These are phyloP conservation scores for Laspeyria flexula DNA, from an alignment of 2,888 invertebrate genomes.

Conservation along the genomic window DNA sequence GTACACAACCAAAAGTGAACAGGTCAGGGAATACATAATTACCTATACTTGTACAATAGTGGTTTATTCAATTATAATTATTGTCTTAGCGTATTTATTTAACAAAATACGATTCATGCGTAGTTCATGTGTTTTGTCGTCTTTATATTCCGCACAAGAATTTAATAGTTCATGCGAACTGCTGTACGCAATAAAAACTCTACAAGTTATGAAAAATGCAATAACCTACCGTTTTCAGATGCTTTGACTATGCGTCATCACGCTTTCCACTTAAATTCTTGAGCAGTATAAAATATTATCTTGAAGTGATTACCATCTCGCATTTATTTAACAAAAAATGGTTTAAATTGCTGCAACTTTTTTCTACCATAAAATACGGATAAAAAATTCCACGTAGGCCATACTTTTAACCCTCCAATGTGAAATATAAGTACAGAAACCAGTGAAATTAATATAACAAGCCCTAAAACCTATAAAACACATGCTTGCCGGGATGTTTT, in stretches of 20 bases:
- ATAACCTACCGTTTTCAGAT: background rate
- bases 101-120: too few species aligned
- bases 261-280: background rate
- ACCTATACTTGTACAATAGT: too few species aligned
- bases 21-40: too few species aligned
- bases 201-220: conserved; percentile 5
- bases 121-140: background rate
- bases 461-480: conserved; percentile 81
- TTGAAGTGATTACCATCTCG: too few species aligned
- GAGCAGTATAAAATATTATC: background rate
- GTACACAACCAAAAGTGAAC: too few species aligned
- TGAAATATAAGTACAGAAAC: conserved; percentile 51
- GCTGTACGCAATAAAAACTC: background rate
- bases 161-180: background rate
- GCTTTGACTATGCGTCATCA: background rate
- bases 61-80: too few species aligned
- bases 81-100: too few species aligned
- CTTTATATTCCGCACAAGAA: background rate
- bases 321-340: too few species aligned
- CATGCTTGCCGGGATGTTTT: conserved; percentile 81
- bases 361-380: background rate
- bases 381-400: conserved; percentile 16
- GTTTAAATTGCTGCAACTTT: too few species aligned
- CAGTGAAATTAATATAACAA: conserved; percentile 80
- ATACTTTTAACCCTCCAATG: conserved; percentile 36